A percentile compares a stretch with the other conserved stretches of the same genome.
These are phyloP conservation scores for Chloroceryle inda DNA, from an alignment of 2,797 vertebrate species.

Conservation along the genomic window DNA sequence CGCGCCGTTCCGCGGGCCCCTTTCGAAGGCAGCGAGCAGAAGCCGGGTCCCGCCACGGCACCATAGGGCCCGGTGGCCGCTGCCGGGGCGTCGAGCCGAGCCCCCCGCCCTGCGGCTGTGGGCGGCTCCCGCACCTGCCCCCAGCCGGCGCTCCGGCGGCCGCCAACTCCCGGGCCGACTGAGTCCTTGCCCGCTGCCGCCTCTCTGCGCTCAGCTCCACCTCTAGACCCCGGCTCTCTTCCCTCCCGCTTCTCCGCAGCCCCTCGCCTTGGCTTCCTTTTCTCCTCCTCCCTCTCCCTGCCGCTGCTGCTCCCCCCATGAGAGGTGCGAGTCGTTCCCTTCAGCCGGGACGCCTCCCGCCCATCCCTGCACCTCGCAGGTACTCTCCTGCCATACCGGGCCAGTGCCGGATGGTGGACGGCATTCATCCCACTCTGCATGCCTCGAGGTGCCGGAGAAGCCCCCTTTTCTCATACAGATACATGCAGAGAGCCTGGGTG, in stretches of 20 bases:
- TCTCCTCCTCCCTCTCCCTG: neutral
- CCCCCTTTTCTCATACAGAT: rapidly evolving
- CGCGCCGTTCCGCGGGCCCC: neutral
- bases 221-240: neutral
- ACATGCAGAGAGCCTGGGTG: rapidly evolving
- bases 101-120: neutral
- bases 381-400: neutral
- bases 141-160: neutral
- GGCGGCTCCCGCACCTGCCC: neutral
- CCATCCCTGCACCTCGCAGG: neutral
- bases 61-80: slow-evolving; percentile 20
- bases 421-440: too few species aligned
- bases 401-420: rapidly evolving
- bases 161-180: neutral
- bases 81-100: neutral
- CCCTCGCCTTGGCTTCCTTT: neutral
- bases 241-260: neutral
- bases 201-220: neutral
- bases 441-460: neutral
- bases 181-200: neutral
- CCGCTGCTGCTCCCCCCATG: neutral
- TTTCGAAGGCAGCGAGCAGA: neutral
- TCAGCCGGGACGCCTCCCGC: neutral
- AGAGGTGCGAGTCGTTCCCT: neutral
- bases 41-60: neutral